Percentiles rank a stretch among this genome's conserved stretches.
Conservation (phyloP, 2,888 invertebrate genomes). For the Pycnomerus fuliginosus region DNA sequence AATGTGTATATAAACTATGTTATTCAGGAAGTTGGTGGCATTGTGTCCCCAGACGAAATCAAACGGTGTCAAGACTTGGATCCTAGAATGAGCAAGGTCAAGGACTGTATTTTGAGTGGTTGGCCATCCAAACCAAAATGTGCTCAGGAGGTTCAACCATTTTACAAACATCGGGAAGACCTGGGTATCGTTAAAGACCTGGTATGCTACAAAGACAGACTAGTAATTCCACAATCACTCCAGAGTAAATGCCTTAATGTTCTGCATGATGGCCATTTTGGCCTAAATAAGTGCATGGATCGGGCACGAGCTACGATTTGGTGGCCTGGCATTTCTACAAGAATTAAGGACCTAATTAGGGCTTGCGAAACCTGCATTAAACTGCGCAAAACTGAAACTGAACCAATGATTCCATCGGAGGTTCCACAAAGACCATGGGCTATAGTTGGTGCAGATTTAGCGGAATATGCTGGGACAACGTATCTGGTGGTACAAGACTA, state of each 20-base stretch:
- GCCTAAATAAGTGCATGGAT: constrained; percentile 3
- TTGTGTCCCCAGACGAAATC: constrained; percentile 1
- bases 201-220: constrained; percentile 5
- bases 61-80: neutral
- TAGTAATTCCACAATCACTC: constrained; percentile 1
- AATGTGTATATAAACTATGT: neutral
- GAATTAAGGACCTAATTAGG: neutral
- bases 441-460: constrained; percentile 4
- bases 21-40: neutral
- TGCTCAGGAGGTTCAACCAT: constrained; percentile 2
- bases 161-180: no score
- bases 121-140: constrained; percentile 2
- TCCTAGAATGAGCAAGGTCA: neutral
- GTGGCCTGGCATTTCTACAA: constrained; percentile 5
- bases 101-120: neutral
- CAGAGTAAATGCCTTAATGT: neutral
- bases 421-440: constrained; percentile 1
- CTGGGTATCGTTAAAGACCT: constrained; percentile 1
- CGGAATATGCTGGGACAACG: constrained; percentile 1
- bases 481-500: constrained; percentile 5
- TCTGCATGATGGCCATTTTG: constrained; percentile 7
- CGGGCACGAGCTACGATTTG: constrained; percentile 6
- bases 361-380: constrained; percentile 2
- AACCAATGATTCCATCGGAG: neutral
- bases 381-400: neutral